Percentiles rank a stretch among this genome's conserved stretches.
Conservation (phyloP, 2,113 vertebrate genomes). For the Myiozetetes cayanensis region DNA sequence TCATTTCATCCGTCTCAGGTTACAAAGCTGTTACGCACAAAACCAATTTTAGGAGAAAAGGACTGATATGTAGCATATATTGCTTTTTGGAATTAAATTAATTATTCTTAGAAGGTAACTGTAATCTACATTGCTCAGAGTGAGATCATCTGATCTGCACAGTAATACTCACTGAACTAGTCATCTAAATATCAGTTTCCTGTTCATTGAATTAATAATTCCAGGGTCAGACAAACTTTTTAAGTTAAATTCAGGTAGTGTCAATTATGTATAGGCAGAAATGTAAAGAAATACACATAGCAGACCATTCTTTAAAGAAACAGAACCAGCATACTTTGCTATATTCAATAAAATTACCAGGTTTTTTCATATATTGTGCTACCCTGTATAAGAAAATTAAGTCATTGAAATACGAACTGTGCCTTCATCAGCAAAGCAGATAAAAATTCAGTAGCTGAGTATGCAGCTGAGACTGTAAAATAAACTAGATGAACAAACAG, state of each 20-base stretch:
- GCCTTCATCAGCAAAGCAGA: constrained; percentile 24
- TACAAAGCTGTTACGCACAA: background rate
- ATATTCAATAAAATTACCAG: background rate
- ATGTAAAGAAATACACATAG: background rate
- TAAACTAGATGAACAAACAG: constrained; percentile 54
- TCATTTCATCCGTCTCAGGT: background rate
- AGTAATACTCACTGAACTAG: background rate
- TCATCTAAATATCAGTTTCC: background rate
- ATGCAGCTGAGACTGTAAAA: constrained; percentile 49
- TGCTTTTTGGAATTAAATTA: background rate
- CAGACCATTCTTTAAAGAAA: background rate
- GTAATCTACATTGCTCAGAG: background rate
- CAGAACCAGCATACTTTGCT: background rate
- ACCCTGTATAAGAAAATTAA: background rate
- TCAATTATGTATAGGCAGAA: background rate
- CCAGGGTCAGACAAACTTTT: background rate
- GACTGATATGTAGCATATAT: background rate
- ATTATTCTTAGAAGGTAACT: background rate
- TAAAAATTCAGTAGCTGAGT: constrained; percentile 56
- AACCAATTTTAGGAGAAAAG: background rate
- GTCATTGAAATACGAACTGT: background rate
- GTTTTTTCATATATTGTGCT: background rate
- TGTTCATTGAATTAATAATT: background rate
- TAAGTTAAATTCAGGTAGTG: background rate
- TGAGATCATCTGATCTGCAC: background rate